These are phyloP conservation scores for Leuciscus waleckii DNA, from an alignment of 2,797 vertebrate species.

Conservation along the genomic window DNA sequence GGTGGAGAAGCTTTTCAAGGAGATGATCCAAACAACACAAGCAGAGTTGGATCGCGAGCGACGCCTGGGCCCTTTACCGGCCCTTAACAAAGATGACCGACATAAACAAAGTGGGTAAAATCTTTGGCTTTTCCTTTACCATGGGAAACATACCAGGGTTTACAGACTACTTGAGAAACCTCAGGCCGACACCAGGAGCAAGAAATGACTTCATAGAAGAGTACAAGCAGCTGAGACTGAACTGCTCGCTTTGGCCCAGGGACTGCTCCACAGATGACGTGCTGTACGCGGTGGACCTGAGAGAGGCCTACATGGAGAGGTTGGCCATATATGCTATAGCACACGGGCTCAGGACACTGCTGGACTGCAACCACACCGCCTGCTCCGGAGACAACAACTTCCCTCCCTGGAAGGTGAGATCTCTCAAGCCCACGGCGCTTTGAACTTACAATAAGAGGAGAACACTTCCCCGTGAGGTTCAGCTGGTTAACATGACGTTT, in stretches of 20 bases:
- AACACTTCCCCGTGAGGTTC: background rate
- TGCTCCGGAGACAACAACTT: slow-evolving; percentile 54
- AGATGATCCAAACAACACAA: slow-evolving; percentile 58
- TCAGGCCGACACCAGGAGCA: slow-evolving; percentile 45
- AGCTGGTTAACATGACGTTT: background rate
- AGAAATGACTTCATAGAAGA: slow-evolving; percentile 67
- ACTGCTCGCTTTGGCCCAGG: slow-evolving; percentile 42
- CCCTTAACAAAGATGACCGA: slow-evolving; percentile 54
- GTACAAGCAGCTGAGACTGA: slow-evolving; percentile 57
- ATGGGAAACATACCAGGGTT: slow-evolving; percentile 60
- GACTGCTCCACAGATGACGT: slow-evolving; percentile 58
- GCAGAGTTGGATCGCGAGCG: slow-evolving; percentile 65
- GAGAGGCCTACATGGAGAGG: slow-evolving; percentile 53
- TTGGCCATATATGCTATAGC: slow-evolving; percentile 61
- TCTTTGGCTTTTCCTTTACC: slow-evolving; percentile 65
- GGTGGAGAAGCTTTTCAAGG: slow-evolving; percentile 61
- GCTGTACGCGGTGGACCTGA: slow-evolving; percentile 39
- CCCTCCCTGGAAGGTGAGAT: slow-evolving; percentile 55
- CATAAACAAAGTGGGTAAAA: slow-evolving; percentile 62
- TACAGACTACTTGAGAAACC: slow-evolving; percentile 55
- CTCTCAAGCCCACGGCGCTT: background rate
- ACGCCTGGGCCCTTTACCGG: slow-evolving; percentile 59
- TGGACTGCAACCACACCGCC: slow-evolving; percentile 45
- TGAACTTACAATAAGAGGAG: background rate
- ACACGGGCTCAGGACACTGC: slow-evolving; percentile 53